A percentile compares a stretch with the other conserved stretches of the same genome.
Conservation (phyloP, 2,888 invertebrate species). For the Leucophenga montana region DNA sequence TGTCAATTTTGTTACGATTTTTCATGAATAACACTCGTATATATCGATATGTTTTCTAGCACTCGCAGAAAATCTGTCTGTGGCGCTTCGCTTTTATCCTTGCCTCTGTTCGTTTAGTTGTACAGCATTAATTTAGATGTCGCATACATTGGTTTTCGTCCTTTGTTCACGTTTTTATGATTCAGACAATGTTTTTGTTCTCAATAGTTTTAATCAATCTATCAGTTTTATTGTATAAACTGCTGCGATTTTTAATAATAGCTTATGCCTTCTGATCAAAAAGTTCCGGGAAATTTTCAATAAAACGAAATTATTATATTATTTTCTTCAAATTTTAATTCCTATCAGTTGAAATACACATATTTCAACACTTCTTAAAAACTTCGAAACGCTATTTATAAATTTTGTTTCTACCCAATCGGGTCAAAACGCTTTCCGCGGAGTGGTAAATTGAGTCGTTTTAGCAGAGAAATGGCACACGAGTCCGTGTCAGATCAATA, state of each 20-base stretch:
- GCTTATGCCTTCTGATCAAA: too few species aligned
- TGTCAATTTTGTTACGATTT: constrained; percentile 13
- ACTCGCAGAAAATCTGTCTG: background rate
- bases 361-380: too few species aligned
- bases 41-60: background rate
- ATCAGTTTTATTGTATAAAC: background rate
- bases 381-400: too few species aligned
- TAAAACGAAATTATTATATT: too few species aligned
- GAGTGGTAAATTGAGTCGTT: too few species aligned
- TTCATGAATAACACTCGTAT: background rate
- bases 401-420: too few species aligned
- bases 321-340: too few species aligned
- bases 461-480: too few species aligned
- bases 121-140: constrained; percentile 27
- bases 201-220: background rate
- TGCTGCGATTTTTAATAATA: background rate
- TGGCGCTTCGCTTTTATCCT: constrained; percentile 8
- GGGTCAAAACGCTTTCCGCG: too few species aligned
- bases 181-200: constrained; percentile 3
- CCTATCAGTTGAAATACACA: too few species aligned
- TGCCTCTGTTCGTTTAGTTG: background rate
- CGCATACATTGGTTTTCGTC: background rate
- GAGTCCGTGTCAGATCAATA: too few species aligned
- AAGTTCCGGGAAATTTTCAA: too few species aligned
- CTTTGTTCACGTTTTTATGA: constrained; percentile 23